Evolutionary conservation across 1,140 invertebrate species (phyloP), one percentile per base, ranked within the genome.

Genomic region (Drosophila baimaii): DNA sequence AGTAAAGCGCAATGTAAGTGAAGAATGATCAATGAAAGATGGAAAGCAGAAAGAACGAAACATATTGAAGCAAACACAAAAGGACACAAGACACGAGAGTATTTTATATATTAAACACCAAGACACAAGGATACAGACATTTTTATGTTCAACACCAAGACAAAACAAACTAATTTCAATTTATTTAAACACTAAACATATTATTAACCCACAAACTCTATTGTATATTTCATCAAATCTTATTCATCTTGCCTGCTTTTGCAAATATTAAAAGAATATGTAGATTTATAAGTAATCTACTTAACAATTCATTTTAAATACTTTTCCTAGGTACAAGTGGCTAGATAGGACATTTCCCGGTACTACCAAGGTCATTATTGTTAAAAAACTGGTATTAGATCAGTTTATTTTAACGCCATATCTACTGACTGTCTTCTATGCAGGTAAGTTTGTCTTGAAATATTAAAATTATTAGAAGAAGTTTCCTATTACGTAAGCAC

Each of bases 331-430:
- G 96, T 97, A 97, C 88, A 95, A 94, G 92, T 96, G 94, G 93
- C 81, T 97, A 56, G 96, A 97, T 89, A 92, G 92, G 41, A 94
- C 93, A 56, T 95, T 95, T 79, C 93, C 94, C 1, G 96, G 96
- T 3, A 96, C 93, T 1, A 88, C 94, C 0, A 90, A 93, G 10
- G 94, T 93, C 78, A 94, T 94, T 0, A 94, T 97, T 5, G 77
- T 94, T 0, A 94, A 94, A 64, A 97, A 97, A 92, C 92, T 97
- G 17, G 77, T 95, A 0, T 84, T 94, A n/a, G 96, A 97, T 88
- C 96, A 97, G 92, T 95, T 96, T 79, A 58, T 96, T 3, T 93
- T 96, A 76, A 96, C 96, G 3, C 96, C 96, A 1, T 93, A 94
- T 10, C 91, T 97, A 27, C 85, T 96, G 15, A 93, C 94, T 0